A percentile compares a stretch with the other conserved stretches of the same genome.
phyloP scores from a whole-genome alignment of 2,113 vertebrate genomes.

The Sciurus niger region DNA sequence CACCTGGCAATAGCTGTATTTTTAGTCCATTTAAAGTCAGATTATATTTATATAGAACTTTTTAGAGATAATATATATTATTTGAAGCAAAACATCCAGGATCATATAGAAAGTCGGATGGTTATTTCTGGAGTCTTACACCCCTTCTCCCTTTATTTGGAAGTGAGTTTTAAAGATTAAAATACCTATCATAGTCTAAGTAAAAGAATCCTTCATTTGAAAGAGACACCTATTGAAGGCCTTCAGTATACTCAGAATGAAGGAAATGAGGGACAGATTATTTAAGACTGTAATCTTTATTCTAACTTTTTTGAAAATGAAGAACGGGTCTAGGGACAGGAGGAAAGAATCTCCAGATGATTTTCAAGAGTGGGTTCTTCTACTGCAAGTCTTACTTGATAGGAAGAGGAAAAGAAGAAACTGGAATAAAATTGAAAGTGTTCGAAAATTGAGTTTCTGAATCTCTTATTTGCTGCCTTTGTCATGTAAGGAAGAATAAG shows the following conservation, averaged over 20 bases:
- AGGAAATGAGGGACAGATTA: neutral
- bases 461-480: constrained; percentile 19
- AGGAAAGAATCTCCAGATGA: constrained; percentile 47
- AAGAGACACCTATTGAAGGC: constrained; percentile 15
- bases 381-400: constrained; percentile 24
- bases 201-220: neutral
- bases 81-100: neutral
- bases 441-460: constrained; percentile 1
- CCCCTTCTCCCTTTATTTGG: neutral
- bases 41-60: neutral
- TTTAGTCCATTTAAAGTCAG: constrained; percentile 52
- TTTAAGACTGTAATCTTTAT: constrained; percentile 51
- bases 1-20: neutral
- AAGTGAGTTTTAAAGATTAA: constrained; percentile 11
- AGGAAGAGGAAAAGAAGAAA: constrained; percentile 46
- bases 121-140: neutral
- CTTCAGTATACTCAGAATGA: constrained; percentile 34
- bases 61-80: constrained; percentile 5
- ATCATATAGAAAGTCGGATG: neutral
- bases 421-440: neutral
- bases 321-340: neutral
- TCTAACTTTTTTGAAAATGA: constrained; percentile 35
- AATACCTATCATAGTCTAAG: neutral
- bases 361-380: constrained; percentile 16
- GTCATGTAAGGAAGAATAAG: constrained; percentile 3